Base-by-base conservation (phyloP, 1,140 invertebrate genomes). In the Latrodectus geometricus region DNA sequence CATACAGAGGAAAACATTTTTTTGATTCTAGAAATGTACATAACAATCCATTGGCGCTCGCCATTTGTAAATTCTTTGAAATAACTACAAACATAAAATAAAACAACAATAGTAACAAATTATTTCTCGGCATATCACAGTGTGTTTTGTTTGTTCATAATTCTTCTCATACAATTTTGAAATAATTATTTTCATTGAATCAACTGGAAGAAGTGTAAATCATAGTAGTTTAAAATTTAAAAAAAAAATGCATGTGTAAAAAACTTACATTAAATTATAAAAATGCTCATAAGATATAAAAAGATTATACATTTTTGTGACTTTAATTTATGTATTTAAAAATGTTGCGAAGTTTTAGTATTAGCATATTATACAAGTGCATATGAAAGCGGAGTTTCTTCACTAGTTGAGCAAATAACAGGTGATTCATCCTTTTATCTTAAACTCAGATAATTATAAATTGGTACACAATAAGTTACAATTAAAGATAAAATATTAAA, bases 31-130 rank as follows among this genome's bases (percentile, higher is more conserved):
- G 50, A 76, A 84, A 52, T 76, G 54, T 84, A 68, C 82, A 84
- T 68, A 84, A 84, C 82, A 84, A 84, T 84, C 82, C 82, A 21
- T 84, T 84, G 82, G 82, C 82, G 74, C 72, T 52, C 23, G 82
- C 82, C 82, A 76, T 35, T 65, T 73, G 82, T 84, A 84, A 52
- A 84, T 76, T 76, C 82, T 76, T 21, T 84, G 48, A 84, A 84
- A 84, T 50, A 74, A 66, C 61, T 56, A 78, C 23, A 82, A 82
- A 84, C 82, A 84, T 61, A 84, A 76, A 76, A 69, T 74, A 68
- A 84, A 54, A 80, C 23, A 80, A 73, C 70, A 84, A 76, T 66
- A 76, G 61, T 84, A 84, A 84, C 82, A 84, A 83, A 83, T 84
- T 54, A 61, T 82, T 73, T 61, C 17, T 50, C 76, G 73, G 73